phyloP scores from a whole-genome alignment of 1,140 invertebrate genomes.

The Eueides isabella region DNA sequence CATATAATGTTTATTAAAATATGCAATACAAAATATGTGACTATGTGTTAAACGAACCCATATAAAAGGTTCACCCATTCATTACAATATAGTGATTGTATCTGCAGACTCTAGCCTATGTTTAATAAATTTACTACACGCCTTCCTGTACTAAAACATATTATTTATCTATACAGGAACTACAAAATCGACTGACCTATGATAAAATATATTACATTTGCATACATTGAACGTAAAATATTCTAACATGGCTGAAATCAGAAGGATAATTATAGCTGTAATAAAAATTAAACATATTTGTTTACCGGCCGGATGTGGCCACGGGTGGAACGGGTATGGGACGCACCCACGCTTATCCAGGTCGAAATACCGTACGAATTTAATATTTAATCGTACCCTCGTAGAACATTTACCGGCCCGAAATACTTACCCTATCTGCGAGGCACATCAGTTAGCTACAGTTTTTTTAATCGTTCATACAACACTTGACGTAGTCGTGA shows the following conservation, averaged over 20 bases:
- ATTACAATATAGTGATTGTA: no score
- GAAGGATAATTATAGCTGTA: constrained; percentile 46
- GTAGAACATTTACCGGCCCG: constrained; percentile 77
- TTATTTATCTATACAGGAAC: constrained; percentile 1
- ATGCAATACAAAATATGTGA: neutral
- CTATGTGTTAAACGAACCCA: neutral
- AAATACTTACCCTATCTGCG: constrained; percentile 62
- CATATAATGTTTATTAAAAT: neutral
- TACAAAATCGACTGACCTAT: neutral
- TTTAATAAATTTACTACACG: neutral
- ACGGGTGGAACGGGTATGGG: constrained; percentile 42
- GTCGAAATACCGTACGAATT: constrained; percentile 78
- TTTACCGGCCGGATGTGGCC: constrained; percentile 46
- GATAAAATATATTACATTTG: constrained; percentile 14
- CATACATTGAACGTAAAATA: constrained; percentile 31
- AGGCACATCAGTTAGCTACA: constrained; percentile 67
- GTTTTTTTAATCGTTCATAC: constrained; percentile 77
- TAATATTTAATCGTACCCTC: constrained; percentile 81
- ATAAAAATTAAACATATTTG: constrained; percentile 52
- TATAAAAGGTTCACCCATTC: neutral
- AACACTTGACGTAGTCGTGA: constrained; percentile 77
- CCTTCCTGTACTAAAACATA: neutral
- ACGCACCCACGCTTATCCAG: constrained; percentile 57
- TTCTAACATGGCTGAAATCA: constrained; percentile 41
- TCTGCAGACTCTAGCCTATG: neutral